Conservation (phyloP, 53 echinoderm and acorn worm genomes). For the Holothuria leucospilota region DNA sequence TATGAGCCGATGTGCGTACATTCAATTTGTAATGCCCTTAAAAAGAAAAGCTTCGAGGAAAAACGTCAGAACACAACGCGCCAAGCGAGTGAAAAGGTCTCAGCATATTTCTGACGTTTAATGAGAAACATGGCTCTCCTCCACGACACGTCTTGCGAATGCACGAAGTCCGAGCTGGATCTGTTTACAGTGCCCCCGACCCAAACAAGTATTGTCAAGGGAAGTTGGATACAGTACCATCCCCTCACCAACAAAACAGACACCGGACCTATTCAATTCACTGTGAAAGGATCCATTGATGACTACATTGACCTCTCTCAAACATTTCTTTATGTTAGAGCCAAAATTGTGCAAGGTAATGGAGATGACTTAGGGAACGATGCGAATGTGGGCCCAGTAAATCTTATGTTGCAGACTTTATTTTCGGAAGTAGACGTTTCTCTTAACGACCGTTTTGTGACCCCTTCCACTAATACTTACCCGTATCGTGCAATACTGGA, state of each 20-base stretch:
- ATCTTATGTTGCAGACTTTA: conserved; percentile 65
- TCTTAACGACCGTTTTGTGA: neutral
- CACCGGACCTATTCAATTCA: conserved; percentile 53
- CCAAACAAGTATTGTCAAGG: too few species aligned
- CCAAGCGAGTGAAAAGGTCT: too few species aligned
- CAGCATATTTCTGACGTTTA: too few species aligned
- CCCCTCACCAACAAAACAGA: neutral
- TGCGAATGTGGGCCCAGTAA: conserved; percentile 62
- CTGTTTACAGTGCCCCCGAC: too few species aligned
- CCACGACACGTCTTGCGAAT: too few species aligned
- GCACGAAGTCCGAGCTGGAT: too few species aligned
- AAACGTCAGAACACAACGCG: too few species aligned
- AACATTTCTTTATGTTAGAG: conserved; percentile 56
- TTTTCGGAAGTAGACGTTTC: conserved; percentile 74
- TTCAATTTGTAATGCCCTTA: too few species aligned
- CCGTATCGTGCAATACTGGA: conserved; percentile 41
- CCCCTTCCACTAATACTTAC: conserved; percentile 52
- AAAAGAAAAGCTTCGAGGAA: too few species aligned
- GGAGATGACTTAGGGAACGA: conserved; percentile 52
- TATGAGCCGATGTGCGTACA: too few species aligned
- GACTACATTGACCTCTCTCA: conserved; percentile 67
- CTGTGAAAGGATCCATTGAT: conserved; percentile 49
- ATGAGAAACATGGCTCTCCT: too few species aligned
- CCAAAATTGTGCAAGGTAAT: conserved; percentile 49
- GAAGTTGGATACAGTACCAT: conserved; percentile 49